These are phyloP conservation scores for Drosophila arawakana DNA, from an alignment of 1,140 invertebrate genomes.

Conservation along the genomic window DNA sequence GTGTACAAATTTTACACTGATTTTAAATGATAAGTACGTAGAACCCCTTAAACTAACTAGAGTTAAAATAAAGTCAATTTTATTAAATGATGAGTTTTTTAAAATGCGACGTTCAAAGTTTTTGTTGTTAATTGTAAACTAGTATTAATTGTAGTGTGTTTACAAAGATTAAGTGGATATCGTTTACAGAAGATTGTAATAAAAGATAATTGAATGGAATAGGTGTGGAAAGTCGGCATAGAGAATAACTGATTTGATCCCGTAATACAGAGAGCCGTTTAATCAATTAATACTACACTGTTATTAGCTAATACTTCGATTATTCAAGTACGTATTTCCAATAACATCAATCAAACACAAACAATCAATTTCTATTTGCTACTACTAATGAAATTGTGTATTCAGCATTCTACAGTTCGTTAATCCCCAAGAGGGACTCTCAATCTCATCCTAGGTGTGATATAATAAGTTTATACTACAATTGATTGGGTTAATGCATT, in stretches of 20 bases:
- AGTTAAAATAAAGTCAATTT: too few relatives aligned
- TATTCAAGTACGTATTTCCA: background rate
- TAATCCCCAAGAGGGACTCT: background rate
- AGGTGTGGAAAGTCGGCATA: background rate
- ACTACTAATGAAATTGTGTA: background rate
- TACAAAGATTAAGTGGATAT: too few relatives aligned
- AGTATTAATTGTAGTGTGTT: too few relatives aligned
- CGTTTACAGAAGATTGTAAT: too few relatives aligned
- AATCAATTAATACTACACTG: background rate
- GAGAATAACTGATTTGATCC: background rate
- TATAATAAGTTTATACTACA: background rate
- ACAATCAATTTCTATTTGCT: background rate
- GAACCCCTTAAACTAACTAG: too few relatives aligned
- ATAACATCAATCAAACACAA: background rate
- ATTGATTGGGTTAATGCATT: background rate
- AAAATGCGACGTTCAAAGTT: too few relatives aligned
- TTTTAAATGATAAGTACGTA: too few relatives aligned
- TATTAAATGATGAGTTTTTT: too few relatives aligned
- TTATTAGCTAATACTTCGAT: background rate
- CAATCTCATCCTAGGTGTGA: background rate
- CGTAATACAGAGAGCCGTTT: background rate
- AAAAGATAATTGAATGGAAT: too few relatives aligned
- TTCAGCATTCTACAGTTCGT: background rate
- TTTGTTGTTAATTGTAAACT: too few relatives aligned
- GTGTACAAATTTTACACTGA: too few relatives aligned